Evolutionary conservation across 2,888 invertebrate genomes (phyloP).

Genomic region (Spodoptera exigua): DNA sequence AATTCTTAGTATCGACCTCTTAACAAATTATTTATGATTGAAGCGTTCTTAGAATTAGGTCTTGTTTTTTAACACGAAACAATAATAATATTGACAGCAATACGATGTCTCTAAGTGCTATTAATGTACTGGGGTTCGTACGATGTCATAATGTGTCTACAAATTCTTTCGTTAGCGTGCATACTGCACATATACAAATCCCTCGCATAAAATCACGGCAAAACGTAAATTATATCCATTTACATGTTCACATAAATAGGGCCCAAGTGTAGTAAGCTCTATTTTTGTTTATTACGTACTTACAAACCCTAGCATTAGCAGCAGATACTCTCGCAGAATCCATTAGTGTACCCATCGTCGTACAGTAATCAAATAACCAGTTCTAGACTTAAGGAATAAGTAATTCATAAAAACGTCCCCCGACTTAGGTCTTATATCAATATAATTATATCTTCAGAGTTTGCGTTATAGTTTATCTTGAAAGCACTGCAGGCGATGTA

Average conservation of each 20-base stretch:
- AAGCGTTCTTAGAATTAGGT: slow-evolving; percentile 16
- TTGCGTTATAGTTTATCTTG: slow-evolving; percentile 71
- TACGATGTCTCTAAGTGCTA: slow-evolving; percentile 21
- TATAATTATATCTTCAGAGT: slow-evolving; percentile 74
- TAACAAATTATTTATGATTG: slow-evolving; percentile 30
- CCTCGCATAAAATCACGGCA: slow-evolving; percentile 35
- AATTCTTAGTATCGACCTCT: slow-evolving; percentile 35
- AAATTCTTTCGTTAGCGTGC: slow-evolving; percentile 37
- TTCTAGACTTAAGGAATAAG: slow-evolving; percentile 63
- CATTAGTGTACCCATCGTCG: slow-evolving; percentile 51
- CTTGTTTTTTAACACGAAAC: slow-evolving; percentile 12
- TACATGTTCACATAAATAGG: slow-evolving; percentile 41
- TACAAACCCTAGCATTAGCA: slow-evolving; percentile 42
- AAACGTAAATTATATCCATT: slow-evolving; percentile 45
- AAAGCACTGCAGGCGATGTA: slow-evolving; percentile 72
- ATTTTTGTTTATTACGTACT: slow-evolving; percentile 52
- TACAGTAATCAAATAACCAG: slow-evolving; percentile 60
- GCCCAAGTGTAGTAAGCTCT: slow-evolving; percentile 11
- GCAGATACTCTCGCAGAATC: slow-evolving; percentile 54
- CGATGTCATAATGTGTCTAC: slow-evolving; percentile 11
- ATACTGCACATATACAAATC: slow-evolving; percentile 28
- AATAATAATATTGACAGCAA: slow-evolving; percentile 22
- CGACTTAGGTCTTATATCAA: slow-evolving; percentile 73
- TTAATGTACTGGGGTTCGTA: slow-evolving; percentile 24
- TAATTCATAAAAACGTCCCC: slow-evolving; percentile 71